A percentile compares a stretch with the other conserved stretches of the same genome.
Conservation (phyloP, 2,888 invertebrate species). For the Caenorhabditis parvicauda region DNA sequence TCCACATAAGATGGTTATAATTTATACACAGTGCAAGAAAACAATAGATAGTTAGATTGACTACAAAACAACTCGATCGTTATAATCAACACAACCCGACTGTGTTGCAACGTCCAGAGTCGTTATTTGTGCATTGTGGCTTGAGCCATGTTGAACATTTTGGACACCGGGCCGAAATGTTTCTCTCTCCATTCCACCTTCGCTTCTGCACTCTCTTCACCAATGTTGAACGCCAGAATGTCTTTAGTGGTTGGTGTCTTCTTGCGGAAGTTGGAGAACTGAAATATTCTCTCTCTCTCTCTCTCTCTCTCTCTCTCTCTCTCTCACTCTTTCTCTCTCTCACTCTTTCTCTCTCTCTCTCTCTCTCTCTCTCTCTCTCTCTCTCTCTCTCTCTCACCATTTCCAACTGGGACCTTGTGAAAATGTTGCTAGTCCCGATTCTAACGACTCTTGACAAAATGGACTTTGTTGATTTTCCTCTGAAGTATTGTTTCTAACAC, state of each 20-base stretch:
- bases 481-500: too few relatives aligned
- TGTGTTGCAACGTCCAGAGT: too few relatives aligned
- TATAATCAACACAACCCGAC: too few relatives aligned
- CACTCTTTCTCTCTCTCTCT: too few relatives aligned
- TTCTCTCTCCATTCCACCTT: slow-evolving; percentile 45
- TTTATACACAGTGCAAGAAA: too few relatives aligned
- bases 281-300: slow-evolving; percentile 15
- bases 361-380: background rate
- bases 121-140: too few relatives aligned
- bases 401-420: background rate
- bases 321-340: too few relatives aligned
- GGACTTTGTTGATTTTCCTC: too few relatives aligned
- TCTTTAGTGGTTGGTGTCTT: slow-evolving; percentile 33
- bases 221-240: slow-evolving; percentile 38
- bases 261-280: slow-evolving; percentile 35
- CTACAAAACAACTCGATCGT: too few relatives aligned
- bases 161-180: slow-evolving; percentile 38
- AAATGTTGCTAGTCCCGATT: background rate
- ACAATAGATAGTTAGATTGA: too few relatives aligned
- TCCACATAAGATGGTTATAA: too few relatives aligned
- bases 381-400: background rate
- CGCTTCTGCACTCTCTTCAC: slow-evolving; percentile 38
- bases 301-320: too few relatives aligned
- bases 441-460: background rate
- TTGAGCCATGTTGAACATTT: slow-evolving; percentile 46